Base-by-base conservation (phyloP, 2,888 invertebrate species). In the Vanessa cardui region DNA sequence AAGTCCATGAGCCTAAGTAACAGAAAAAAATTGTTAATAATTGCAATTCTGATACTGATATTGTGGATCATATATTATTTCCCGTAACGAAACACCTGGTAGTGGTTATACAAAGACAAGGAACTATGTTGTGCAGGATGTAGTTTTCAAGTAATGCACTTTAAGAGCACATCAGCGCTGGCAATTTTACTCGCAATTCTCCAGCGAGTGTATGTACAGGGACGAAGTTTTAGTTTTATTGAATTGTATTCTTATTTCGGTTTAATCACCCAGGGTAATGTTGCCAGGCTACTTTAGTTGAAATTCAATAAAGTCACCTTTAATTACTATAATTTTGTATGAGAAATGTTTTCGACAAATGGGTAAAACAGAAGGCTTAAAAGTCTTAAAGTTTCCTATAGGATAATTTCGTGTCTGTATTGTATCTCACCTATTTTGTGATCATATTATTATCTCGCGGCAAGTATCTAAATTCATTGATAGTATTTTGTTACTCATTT, bases 101-200 rank as follows among this genome's bases (percentile, higher is more conserved):
- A 56, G 39, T 33, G 56, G 56, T 39, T 20, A 58, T 20, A 58
- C 46, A 63, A 63, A 63, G 63, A 44, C 44, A 31, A 56, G 63
- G 46, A 49, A 58, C 47, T 46, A 47, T 49, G 58, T 18, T 26
- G 26, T 20, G 7, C 56, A 56, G 58, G 50, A 50, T 62, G 39
- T 64, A 56, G 58, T 64, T 60, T 60, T 58, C 58, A 47, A 64
- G 63, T 58, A 39, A 58, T 64, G 58, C 47, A 58, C 63, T 64
- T 64, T 47, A 33, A 64, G 47, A 47, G 59, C n/a, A 60, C 31
- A 64, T 47, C 33, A n/a, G 39, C 20, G 47, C 21, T 56, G 63
- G 47, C 46, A 63, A 63, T 63, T 63, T 63, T 9, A 56, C 9
- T 56, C 12, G 56, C 12, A 56, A 39, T 56, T 39, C 39, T 9